These are phyloP conservation scores for Hirundo rustica DNA, from an alignment of 2,797 vertebrate species.

Conservation along the genomic window DNA sequence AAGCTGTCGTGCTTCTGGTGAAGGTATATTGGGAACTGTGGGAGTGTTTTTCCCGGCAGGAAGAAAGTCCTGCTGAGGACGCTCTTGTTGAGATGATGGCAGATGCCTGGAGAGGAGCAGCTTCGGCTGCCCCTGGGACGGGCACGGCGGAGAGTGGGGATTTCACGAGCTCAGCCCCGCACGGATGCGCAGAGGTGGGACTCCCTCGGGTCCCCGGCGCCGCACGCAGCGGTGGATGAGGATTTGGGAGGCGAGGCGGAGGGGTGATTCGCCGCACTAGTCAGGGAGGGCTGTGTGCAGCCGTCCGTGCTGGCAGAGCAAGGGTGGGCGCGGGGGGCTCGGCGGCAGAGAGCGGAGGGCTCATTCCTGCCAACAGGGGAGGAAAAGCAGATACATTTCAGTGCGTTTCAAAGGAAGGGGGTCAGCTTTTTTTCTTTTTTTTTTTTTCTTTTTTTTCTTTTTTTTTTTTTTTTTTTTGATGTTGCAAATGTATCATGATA, in stretches of 20 bases:
- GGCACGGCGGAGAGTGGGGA: background rate
- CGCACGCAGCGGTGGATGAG: background rate
- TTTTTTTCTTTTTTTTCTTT: constrained; percentile 52
- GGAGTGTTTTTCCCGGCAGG: constrained; percentile 7
- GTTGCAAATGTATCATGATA: constrained; percentile 37
- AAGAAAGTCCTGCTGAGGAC: background rate
- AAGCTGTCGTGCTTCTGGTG: background rate
- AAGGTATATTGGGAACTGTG: constrained; percentile 29
- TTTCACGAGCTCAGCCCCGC: background rate
- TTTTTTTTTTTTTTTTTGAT: constrained; percentile 56
- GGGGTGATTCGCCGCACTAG: background rate
- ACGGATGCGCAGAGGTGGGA: background rate
- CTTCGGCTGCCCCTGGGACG: background rate
- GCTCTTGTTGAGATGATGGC: background rate
- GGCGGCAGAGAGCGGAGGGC: background rate
- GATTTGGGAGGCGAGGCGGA: background rate
- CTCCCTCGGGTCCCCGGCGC: background rate
- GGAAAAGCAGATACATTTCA: constrained; percentile 60
- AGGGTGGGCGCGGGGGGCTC: constrained; percentile 18
- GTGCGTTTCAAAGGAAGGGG: constrained; percentile 22
- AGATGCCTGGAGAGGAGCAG: background rate
- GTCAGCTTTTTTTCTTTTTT: background rate
- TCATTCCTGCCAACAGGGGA: constrained; percentile 61
- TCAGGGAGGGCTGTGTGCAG: background rate
- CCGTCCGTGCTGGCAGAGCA: background rate